Evolutionary conservation across 2,797 vertebrate species (phyloP).

Genomic region (Cetoscarus ocellatus): DNA sequence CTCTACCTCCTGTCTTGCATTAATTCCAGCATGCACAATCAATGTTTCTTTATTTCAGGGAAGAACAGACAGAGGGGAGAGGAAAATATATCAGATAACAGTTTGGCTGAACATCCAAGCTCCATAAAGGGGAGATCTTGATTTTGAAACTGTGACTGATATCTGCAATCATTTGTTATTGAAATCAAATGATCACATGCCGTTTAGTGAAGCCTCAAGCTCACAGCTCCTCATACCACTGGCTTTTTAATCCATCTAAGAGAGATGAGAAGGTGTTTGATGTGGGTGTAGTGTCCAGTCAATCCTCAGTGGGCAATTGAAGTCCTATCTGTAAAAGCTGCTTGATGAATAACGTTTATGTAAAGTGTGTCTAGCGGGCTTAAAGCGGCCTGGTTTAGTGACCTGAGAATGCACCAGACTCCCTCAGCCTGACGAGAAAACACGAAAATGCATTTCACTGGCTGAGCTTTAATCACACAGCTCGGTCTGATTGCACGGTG

Average conservation of each 20-base stretch:
- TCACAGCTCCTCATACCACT: neutral
- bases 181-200: constrained; percentile 40
- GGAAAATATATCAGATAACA: constrained; percentile 16
- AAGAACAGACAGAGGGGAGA: neutral
- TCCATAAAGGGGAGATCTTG: constrained; percentile 21
- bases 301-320: constrained; percentile 44
- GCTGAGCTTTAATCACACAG: constrained; percentile 46
- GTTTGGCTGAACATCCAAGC: constrained; percentile 11
- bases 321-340: constrained; percentile 62
- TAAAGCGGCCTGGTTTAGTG: constrained; percentile 41
- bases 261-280: constrained; percentile 42
- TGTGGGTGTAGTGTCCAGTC: constrained; percentile 55
- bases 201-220: constrained; percentile 20
- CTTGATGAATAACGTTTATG: constrained; percentile 56
- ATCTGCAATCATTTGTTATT: constrained; percentile 36
- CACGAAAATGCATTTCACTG: constrained; percentile 54
- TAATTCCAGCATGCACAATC: constrained; percentile 53
- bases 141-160: constrained; percentile 32
- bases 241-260: constrained; percentile 46
- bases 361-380: constrained; percentile 49
- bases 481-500: constrained; percentile 50
- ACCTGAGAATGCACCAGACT: constrained; percentile 35
- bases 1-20: constrained; percentile 38
- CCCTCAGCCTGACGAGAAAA: constrained; percentile 46
- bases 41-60: constrained; percentile 52